phyloP scores from a whole-genome alignment of 2,113 vertebrate genomes.

The Rhea pennata region DNA sequence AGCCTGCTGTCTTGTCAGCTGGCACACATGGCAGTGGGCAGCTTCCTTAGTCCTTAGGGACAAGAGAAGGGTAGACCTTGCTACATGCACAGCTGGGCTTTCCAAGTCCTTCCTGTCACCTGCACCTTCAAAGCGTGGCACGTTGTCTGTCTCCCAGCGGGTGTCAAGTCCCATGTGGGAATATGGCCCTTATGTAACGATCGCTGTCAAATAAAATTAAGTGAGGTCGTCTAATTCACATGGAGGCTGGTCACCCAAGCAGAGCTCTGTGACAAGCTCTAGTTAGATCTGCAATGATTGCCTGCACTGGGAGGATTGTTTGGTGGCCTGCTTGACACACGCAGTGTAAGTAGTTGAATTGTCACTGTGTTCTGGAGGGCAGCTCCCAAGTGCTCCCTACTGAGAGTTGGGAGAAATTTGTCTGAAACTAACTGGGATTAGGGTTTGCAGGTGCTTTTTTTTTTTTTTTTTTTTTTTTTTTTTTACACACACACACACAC shows the following conservation, averaged over 20 bases:
- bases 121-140: not conserved
- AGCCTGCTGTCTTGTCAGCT: not conserved
- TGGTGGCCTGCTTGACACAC: not conserved
- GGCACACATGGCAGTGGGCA: accelerated
- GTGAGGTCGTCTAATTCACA: not conserved
- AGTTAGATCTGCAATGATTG: conserved; percentile 38
- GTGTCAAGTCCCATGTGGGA: not conserved
- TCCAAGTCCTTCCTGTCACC: not conserved
- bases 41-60: accelerated
- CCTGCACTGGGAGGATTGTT: not conserved
- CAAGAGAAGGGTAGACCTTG: not conserved
- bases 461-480: conserved; percentile 4
- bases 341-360: not conserved
- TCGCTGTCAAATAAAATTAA: conserved; percentile 27
- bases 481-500: not conserved
- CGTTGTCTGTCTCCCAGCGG: not conserved
- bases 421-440: not conserved
- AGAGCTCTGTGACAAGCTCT: conserved; percentile 16
- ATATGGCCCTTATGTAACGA: not conserved
- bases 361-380: accelerated
- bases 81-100: not conserved
- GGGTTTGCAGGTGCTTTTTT: not conserved
- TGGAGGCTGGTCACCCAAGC: not conserved
- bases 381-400: not conserved
- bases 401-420: not conserved